Conservation (phyloP, 2,888 invertebrate genomes). For the Epinotia brunnichana region DNA sequence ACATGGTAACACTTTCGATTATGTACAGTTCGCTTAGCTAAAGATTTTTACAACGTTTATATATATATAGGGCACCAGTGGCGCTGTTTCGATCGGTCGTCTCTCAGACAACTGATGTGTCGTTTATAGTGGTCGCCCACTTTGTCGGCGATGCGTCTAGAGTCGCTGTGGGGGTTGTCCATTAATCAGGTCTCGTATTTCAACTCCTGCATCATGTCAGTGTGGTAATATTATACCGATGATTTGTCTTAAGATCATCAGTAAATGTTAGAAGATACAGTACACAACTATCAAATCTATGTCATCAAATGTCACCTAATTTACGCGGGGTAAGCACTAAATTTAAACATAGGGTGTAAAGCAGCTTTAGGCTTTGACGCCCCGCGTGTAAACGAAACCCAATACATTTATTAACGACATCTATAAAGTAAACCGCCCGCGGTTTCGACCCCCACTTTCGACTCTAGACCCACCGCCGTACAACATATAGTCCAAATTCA, state of each 20-base stretch:
- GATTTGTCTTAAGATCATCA: slow-evolving; percentile 7
- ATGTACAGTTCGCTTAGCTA: slow-evolving; percentile 34
- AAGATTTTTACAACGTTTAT: slow-evolving; percentile 29
- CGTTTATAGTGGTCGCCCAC: slow-evolving; percentile 40
- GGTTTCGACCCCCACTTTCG: neutral
- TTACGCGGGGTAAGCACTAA: neutral
- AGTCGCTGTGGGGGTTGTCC: neutral
- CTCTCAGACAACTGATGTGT: slow-evolving; percentile 43
- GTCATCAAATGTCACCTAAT: neutral
- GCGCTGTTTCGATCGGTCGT: slow-evolving; percentile 46
- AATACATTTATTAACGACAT: neutral
- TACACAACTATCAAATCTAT: neutral
- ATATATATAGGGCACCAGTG: slow-evolving; percentile 39
- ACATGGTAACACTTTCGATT: slow-evolving; percentile 35
- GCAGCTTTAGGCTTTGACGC: no score
- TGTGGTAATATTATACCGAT: neutral
- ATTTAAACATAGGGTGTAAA: neutral
- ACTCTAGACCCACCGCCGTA: slow-evolving; percentile 7
- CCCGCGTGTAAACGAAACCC: no score
- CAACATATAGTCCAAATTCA: slow-evolving; percentile 34
- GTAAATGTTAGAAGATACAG: neutral
- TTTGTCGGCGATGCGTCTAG: neutral
- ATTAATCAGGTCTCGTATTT: neutral
- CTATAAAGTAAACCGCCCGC: neutral
- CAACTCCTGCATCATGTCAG: neutral